phyloP scores from a whole-genome alignment of 1,140 invertebrate genomes.

The Mamestra configurata region DNA sequence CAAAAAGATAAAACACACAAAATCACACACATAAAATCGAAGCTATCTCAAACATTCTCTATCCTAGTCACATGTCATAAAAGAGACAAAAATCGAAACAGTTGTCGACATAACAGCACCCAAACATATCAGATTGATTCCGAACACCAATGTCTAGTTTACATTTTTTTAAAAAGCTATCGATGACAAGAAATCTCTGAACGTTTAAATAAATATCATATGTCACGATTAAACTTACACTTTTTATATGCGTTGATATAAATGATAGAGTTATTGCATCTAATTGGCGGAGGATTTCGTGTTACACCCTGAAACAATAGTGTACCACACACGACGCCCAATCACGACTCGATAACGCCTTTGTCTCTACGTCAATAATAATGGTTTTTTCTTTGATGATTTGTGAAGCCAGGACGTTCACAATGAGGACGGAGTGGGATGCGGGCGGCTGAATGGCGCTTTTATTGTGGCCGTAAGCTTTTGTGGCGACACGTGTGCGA shows the following conservation, averaged over 20 bases:
- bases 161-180: constrained; percentile 39
- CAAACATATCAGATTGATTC: constrained; percentile 48
- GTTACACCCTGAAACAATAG: constrained; percentile 64
- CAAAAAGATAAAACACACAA: constrained; percentile 16
- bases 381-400: constrained; percentile 71
- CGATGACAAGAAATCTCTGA: constrained; percentile 31
- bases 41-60: constrained; percentile 22
- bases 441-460: constrained; percentile 75
- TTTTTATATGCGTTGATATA: constrained; percentile 57
- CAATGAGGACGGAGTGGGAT: constrained; percentile 72
- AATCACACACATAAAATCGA: constrained; percentile 8
- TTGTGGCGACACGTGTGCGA: constrained; percentile 70
- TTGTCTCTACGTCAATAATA: constrained; percentile 74
- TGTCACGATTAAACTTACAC: constrained; percentile 49
- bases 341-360: constrained; percentile 69
- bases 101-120: constrained; percentile 12
- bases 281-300: constrained; percentile 68
- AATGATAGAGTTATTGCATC: constrained; percentile 68
- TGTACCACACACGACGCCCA: constrained; percentile 72
- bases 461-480: constrained; percentile 64
- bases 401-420: constrained; percentile 79
- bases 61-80: constrained; percentile 17
- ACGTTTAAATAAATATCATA: constrained; percentile 50
- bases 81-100: constrained; percentile 6
- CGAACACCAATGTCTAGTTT: constrained; percentile 46